A percentile compares a stretch with the other conserved stretches of the same genome.
Evolutionary conservation across 1,140 invertebrate species (phyloP).

Genomic region (Asobara japonica): DNA sequence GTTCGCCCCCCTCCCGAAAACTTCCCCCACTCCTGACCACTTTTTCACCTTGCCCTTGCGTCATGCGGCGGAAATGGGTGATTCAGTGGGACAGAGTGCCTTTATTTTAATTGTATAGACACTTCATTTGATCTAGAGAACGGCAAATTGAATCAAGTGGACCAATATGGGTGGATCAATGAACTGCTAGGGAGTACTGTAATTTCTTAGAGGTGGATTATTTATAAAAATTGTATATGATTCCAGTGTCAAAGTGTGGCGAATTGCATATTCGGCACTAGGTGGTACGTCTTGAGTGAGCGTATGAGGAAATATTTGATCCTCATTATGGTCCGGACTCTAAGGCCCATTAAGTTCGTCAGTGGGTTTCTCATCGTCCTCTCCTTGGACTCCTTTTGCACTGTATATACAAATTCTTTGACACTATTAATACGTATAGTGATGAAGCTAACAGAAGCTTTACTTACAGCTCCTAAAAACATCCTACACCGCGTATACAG

Average conservation of each 20-base stretch:
- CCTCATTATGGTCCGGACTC: background rate
- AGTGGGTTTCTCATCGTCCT: background rate
- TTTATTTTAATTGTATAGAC: too few relatives aligned
- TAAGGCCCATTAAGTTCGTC: background rate
- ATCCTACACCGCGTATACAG: background rate
- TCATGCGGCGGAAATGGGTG: too few relatives aligned
- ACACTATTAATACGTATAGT: background rate
- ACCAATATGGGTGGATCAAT: too few relatives aligned
- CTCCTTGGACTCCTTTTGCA: background rate
- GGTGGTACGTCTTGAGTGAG: background rate
- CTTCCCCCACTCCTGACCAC: too few relatives aligned
- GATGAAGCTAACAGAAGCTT: background rate
- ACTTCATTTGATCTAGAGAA: too few relatives aligned
- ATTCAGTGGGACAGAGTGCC: too few relatives aligned
- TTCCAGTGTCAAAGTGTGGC: background rate
- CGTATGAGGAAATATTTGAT: background rate
- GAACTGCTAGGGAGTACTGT: too few relatives aligned
- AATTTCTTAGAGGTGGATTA: too few relatives aligned
- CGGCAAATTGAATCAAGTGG: too few relatives aligned
- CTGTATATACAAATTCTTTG: background rate
- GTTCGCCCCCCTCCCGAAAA: too few relatives aligned
- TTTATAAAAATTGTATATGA: background rate
- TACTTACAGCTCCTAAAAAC: background rate
- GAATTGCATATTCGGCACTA: background rate
- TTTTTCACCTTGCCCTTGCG: too few relatives aligned